phyloP scores from a whole-genome alignment of 1,140 invertebrate genomes.

The Drosophila gunungcola region DNA sequence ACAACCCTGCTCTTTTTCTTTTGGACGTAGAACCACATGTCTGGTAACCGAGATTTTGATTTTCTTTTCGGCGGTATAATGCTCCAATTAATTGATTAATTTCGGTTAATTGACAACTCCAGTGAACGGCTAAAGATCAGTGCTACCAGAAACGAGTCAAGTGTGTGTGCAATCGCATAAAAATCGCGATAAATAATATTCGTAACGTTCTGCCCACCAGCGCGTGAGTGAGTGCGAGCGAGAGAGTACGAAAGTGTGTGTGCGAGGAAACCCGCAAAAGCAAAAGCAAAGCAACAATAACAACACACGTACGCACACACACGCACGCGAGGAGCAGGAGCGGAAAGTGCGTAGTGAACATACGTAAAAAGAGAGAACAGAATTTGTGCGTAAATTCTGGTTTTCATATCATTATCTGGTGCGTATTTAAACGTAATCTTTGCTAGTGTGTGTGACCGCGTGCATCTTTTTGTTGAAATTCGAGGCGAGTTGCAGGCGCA shows the following conservation, averaged over 20 bases:
- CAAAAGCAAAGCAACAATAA: conserved; percentile 57
- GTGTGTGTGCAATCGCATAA: conserved; percentile 43
- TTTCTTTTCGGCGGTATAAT: conserved; percentile 74
- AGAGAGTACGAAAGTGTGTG: conserved; percentile 52
- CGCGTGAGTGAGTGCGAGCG: conserved; percentile 73
- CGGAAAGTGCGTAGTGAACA: conserved; percentile 48
- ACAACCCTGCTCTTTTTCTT: conserved; percentile 71
- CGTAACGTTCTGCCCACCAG: conserved; percentile 71
- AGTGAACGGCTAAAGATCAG: conserved; percentile 53
- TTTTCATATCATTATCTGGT: conserved; percentile 36
- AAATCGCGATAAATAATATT: conserved; percentile 57
- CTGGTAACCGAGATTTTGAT: conserved; percentile 82
- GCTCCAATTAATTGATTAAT: conserved; percentile 68
- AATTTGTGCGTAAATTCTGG: conserved; percentile 31
- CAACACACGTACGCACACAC: conserved; percentile 33
- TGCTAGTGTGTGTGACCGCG: conserved; percentile 33
- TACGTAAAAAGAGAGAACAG: conserved; percentile 11
- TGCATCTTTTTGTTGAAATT: conserved; percentile 53
- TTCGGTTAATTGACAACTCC: conserved; percentile 66
- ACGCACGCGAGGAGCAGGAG: conserved; percentile 4
- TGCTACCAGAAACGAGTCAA: conserved; percentile 52
- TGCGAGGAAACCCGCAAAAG: conserved; percentile 63
- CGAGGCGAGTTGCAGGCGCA: conserved; percentile 30
- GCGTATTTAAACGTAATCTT: conserved; percentile 37
- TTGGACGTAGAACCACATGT: conserved; percentile 85